These are phyloP conservation scores for Listrodromus nycthemerus DNA, from an alignment of 2,888 invertebrate genomes.

Conservation along the genomic window DNA sequence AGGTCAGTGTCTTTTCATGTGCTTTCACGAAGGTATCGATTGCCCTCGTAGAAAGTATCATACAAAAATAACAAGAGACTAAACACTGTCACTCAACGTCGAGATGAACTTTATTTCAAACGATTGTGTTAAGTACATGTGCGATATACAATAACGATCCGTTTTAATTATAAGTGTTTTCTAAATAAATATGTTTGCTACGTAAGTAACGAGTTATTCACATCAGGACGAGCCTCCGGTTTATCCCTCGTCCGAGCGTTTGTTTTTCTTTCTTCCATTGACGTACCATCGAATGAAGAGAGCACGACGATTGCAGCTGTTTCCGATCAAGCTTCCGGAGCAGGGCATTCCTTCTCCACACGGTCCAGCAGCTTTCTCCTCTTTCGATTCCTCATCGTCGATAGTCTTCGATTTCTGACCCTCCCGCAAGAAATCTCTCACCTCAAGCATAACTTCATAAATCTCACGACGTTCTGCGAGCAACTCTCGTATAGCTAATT, in stretches of 20 bases:
- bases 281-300: constrained; percentile 36
- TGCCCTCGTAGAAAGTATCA: not conserved
- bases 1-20: constrained; percentile 12
- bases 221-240: not conserved
- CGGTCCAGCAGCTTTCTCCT: not conserved
- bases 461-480: constrained; percentile 42
- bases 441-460: constrained; percentile 25
- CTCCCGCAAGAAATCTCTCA: constrained; percentile 21
- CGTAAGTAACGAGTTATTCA: not conserved
- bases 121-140: constrained; percentile 18
- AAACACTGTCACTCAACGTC: not conserved
- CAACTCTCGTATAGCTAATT: constrained; percentile 38
- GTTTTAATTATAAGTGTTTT: constrained; percentile 49
- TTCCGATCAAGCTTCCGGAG: not conserved
- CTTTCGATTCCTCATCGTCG: not conserved
- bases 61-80: not conserved
- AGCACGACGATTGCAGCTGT: constrained; percentile 30
- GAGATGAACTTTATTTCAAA: constrained; percentile 26
- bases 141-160: constrained; percentile 25
- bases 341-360: not conserved
- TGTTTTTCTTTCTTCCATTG: constrained; percentile 9
- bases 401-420: not conserved
- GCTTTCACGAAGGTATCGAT: constrained; percentile 15
- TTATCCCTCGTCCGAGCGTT: not conserved
- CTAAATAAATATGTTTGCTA: constrained; percentile 52